These are phyloP conservation scores for Hystrix cristata DNA, from an alignment of 2,113 vertebrate genomes.

Conservation along the genomic window DNA sequence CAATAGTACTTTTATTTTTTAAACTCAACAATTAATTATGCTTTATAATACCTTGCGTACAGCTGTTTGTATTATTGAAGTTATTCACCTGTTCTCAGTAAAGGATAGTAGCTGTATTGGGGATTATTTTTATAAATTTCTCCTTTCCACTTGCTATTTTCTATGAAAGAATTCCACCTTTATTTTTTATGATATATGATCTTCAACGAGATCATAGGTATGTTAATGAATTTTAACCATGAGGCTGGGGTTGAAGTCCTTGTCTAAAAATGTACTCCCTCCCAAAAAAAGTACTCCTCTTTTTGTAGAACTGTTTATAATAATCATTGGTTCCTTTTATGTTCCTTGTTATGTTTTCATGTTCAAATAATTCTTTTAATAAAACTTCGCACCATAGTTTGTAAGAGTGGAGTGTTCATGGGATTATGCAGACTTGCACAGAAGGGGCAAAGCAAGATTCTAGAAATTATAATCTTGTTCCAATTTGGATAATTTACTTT, in stretches of 20 bases:
- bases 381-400: background rate
- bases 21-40: background rate
- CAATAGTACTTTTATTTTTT: slow-evolving; percentile 9
- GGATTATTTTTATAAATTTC: slow-evolving; percentile 19
- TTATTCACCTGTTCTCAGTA: background rate
- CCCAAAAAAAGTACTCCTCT: background rate
- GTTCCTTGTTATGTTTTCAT: background rate
- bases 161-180: background rate
- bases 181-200: background rate
- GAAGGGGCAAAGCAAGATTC: slow-evolving; percentile 15
- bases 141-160: background rate
- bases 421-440: background rate
- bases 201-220: background rate
- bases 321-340: background rate
- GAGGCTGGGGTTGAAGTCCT: background rate
- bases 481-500: slow-evolving; percentile 36
- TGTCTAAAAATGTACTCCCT: background rate
- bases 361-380: slow-evolving; percentile 26
- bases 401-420: slow-evolving; percentile 15
- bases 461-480: slow-evolving; percentile 11
- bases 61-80: background rate
- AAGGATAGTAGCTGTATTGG: background rate
- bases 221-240: background rate
- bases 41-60: background rate
- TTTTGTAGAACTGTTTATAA: background rate